Base-by-base conservation (phyloP, 2,888 invertebrate species). In the Cepaea hortensis region DNA sequence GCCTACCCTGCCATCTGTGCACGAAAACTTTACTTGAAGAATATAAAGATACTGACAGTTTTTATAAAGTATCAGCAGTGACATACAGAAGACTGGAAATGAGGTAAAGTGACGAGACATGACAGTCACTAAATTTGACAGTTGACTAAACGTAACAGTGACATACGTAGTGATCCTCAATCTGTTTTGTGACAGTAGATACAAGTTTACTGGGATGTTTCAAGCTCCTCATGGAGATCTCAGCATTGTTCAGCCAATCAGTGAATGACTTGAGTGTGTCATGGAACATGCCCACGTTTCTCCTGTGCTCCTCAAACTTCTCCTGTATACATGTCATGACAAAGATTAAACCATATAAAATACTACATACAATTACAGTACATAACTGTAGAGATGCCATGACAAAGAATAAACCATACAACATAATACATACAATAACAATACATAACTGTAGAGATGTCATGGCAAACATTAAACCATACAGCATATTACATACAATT, bases 241-340 rank as follows among this genome's bases (percentile, higher is more conserved):
- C 94, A 0, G 94, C 93, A 84, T 91, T 93, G 87, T 92, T 93
- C 87, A 94, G 88, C 94, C 94, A 94, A 89, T 94, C 94, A n/a
- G 93, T 94, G 90, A 94, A 94, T 48, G 92, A 91, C 87, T 94
- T 94, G 87, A 94, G 91, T 13, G 93, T 93, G 80, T 92, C 92
- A 88, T 94, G 94, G 92, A 94, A 94, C 86, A 93, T 93, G 55
- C 91, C 90, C 5, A 94, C 94, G 85, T 94, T 94, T 77, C 89
- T 87, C 80, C 93, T 88, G 88, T 94, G 94, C 83, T 93, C 93
- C 85, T 94, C 93, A 89, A 94, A 90, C 88, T 94, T 94, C 35
- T 91, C 91, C 93, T 92, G 87, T 0, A 89, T 87, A 55, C 7
- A 55, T 55, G 55, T 55, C 55, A 55, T 55, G 11, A 11, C 6